These are phyloP conservation scores for Phortica variegata DNA, from an alignment of 1,140 invertebrate species.

Conservation along the genomic window DNA sequence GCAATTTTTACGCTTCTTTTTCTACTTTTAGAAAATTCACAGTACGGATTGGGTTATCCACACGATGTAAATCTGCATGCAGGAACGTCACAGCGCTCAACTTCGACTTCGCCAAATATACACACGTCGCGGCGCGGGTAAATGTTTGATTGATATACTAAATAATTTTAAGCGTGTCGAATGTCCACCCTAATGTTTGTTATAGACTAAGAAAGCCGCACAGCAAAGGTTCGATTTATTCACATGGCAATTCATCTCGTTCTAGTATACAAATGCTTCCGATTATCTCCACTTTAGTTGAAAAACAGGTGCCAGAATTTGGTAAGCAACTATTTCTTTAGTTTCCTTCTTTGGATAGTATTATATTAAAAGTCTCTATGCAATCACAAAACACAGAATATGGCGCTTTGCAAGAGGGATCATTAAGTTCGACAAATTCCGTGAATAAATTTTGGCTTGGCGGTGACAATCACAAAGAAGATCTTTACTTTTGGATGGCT, in stretches of 20 bases:
- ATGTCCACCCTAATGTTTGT: neutral
- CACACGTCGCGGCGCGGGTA: conserved; percentile 46
- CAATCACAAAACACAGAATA: conserved; percentile 61
- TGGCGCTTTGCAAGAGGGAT: conserved; percentile 72
- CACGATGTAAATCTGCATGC: conserved; percentile 36
- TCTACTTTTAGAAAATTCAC: conserved; percentile 31
- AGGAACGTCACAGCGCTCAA: conserved; percentile 35
- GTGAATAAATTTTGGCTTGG: conserved; percentile 59
- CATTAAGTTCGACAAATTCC: conserved; percentile 59
- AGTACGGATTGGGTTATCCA: conserved; percentile 32
- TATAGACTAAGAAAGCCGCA: conserved; percentile 35
- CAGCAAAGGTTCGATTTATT: conserved; percentile 51
- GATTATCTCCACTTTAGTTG: conserved; percentile 54
- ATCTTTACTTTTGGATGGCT: conserved; percentile 94
- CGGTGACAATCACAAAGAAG: conserved; percentile 66
- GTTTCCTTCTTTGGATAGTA: neutral
- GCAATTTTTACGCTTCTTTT: neutral
- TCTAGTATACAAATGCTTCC: conserved; percentile 57
- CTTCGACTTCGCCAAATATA: conserved; percentile 48
- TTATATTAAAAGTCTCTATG: neutral
- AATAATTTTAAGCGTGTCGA: conserved; percentile 8
- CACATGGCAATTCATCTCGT: conserved; percentile 56
- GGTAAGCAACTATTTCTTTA: conserved; percentile 26
- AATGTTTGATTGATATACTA: conserved; percentile 22
- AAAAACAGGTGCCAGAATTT: conserved; percentile 52